A percentile compares a stretch with the other conserved stretches of the same genome.
phyloP scores from a whole-genome alignment of 2,888 invertebrate genomes.

The Parnassius apollo region DNA sequence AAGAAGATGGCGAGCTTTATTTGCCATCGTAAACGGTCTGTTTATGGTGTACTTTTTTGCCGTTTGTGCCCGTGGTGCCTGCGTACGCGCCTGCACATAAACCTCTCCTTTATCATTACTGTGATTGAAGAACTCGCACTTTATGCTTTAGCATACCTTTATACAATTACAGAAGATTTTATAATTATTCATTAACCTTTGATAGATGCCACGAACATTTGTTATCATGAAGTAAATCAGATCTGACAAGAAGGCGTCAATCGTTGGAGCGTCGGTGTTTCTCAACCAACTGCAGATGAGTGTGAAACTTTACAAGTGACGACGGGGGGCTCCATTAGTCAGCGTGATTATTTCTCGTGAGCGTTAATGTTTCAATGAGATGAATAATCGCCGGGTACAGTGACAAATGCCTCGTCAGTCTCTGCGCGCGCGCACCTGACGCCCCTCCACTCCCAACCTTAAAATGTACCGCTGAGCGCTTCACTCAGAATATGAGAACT shows the following conservation, averaged over 20 bases:
- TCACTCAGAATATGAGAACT: conserved; percentile 68
- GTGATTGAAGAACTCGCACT: conserved; percentile 52
- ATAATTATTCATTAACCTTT: conserved; percentile 43
- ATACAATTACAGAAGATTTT: conserved; percentile 20
- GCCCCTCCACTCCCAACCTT: conserved; percentile 21
- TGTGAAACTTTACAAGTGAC: conserved; percentile 77
- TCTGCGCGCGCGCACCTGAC: conserved; percentile 73
- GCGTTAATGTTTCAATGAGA: conserved; percentile 67
- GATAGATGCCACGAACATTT: conserved; percentile 31
- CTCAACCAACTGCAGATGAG: conserved; percentile 38
- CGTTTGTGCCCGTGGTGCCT: conserved; percentile 42
- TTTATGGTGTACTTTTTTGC: conserved; percentile 79
- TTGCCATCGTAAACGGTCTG: conserved; percentile 78
- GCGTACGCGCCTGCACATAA: conserved; percentile 64
- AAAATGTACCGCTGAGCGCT: conserved; percentile 39
- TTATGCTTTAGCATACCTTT: conserved; percentile 20
- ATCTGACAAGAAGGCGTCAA: conserved; percentile 51
- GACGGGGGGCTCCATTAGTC: conserved; percentile 81
- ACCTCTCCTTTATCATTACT: conserved; percentile 61
- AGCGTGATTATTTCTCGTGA: conserved; percentile 76
- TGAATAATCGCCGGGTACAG: conserved; percentile 78
- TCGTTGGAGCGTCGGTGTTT: conserved; percentile 38
- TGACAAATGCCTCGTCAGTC: conserved; percentile 73
- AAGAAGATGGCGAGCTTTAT: conserved; percentile 78
- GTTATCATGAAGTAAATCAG: conserved; percentile 58